Evolutionary conservation across 2,113 vertebrate genomes (phyloP), one percentile per base, ranked within the genome.

Genomic region (Pampusana beccarii): DNA sequence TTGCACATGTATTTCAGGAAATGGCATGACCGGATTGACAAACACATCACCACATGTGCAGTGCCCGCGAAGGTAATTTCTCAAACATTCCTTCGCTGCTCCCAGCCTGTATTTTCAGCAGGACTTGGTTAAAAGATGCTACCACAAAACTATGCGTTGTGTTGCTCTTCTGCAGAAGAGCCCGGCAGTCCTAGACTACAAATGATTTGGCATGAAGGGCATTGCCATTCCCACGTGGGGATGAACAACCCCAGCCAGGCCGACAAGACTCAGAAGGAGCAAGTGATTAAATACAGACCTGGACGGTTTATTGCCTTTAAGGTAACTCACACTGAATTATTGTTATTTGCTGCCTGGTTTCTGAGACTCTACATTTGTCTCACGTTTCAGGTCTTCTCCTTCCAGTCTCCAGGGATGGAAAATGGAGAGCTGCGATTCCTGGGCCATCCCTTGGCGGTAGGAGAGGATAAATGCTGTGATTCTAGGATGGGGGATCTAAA

Each of bases 381-480:
- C 12, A 5, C 31, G n/a, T 24, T 75, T 70, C 40, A 48, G 40
- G 50, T 25, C 13, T 61, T 75, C 24, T 54, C 66, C 40, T 67
- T 77, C 44, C 13, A 61, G 40, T 40, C 34, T 42, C 17, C 31
- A 71, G 50, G 58, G 50, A 8, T 9, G 19, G 40, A 64, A 62
- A 44, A 54, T 0, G 1, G 54, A 29, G 29, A 38, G 33, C 31
- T 34, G 69, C 17, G 24, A 15, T 53, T 77, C 38, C 50, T 0
- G 0, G 31, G 15, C 13, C 34, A 31, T 19, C 24, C n/a, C 17
- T 20, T 14, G 42, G 13, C 3, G 2, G 48, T 0, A 1, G 56
- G 46, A 44, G 17, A 29, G 33, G 31, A 33, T 58, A 11, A 19
- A 19, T 2, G 4, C 10, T 34, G 23, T 19, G n/a, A 17, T 33